A percentile compares a stretch with the other conserved stretches of the same genome.
Evolutionary conservation across 2,113 vertebrate genomes (phyloP).

Genomic region (Gila orcuttii): DNA sequence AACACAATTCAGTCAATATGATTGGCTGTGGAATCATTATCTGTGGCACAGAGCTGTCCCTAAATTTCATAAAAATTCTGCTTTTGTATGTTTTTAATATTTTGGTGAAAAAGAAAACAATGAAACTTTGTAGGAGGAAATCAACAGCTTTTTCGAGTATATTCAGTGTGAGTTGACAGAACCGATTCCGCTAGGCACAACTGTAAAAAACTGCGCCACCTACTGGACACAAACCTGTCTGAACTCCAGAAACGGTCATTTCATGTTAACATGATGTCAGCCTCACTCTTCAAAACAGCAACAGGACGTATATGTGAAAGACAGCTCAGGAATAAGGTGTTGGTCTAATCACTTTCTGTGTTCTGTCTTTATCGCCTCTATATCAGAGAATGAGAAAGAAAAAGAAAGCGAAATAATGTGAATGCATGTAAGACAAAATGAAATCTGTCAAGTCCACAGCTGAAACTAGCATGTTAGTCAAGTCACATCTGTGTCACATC

Average conservation of each 20-base stretch:
- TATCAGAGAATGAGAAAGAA: conserved; percentile 38
- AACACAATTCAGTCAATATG: no score
- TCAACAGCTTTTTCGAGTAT: neutral
- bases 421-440: conserved; percentile 40
- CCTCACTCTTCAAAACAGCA: neutral
- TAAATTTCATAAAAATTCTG: no score
- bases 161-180: neutral
- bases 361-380: conserved; percentile 58
- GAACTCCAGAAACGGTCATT: conserved; percentile 1
- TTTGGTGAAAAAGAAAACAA: neutral
- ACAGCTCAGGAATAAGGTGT: no score
- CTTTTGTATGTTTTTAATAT: neutral
- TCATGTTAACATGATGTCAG: neutral
- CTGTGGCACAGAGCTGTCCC: no score
- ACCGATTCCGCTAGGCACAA: neutral
- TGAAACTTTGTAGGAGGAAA: neutral
- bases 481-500: conserved; percentile 14
- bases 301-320: neutral
- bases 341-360: conserved; percentile 36
- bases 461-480: neutral
- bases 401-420: conserved; percentile 4
- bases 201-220: conserved; percentile 9
- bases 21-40: no score
- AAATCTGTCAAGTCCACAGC: conserved; percentile 18
- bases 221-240: conserved; percentile 19